Conservation (phyloP, 2,797 vertebrate genomes). For the Hippoglossus hippoglossus region DNA sequence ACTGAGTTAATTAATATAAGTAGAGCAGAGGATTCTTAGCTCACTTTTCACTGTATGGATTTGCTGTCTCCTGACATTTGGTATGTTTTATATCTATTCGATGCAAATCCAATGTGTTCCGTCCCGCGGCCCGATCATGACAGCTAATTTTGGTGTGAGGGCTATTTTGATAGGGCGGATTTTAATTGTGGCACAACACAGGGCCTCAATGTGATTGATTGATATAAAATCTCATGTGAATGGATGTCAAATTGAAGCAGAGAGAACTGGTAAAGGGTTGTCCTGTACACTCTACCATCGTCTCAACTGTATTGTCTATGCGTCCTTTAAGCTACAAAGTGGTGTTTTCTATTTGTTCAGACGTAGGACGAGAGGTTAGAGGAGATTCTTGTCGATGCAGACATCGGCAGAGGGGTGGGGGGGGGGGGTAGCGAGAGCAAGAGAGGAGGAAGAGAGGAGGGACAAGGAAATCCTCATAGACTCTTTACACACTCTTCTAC, state of each 20-base stretch:
- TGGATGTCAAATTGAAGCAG: constrained; percentile 62
- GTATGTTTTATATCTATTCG: constrained; percentile 84
- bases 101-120: constrained; percentile 83
- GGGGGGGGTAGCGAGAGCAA: not conserved
- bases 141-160: constrained; percentile 80
- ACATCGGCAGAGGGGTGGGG: constrained; percentile 40
- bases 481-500: constrained; percentile 49
- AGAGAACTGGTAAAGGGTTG: constrained; percentile 58
- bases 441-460: constrained; percentile 41
- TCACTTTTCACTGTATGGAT: constrained; percentile 85
- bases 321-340: constrained; percentile 20
- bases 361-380: not conserved
- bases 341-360: constrained; percentile 6
- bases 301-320: not conserved
- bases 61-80: constrained; percentile 84
- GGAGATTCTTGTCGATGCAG: constrained; percentile 1
- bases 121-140: constrained; percentile 76
- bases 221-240: constrained; percentile 68
- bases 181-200: constrained; percentile 78
- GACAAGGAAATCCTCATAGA: constrained; percentile 61
- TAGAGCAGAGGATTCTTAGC: constrained; percentile 80
- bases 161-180: constrained; percentile 73
- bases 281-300: not conserved
- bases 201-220: constrained; percentile 64
- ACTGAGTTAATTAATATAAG: constrained; percentile 87